Evolutionary conservation across 2,113 vertebrate genomes (phyloP), one percentile per base, ranked within the genome.

Genomic region (Rhombomys opimus): DNA sequence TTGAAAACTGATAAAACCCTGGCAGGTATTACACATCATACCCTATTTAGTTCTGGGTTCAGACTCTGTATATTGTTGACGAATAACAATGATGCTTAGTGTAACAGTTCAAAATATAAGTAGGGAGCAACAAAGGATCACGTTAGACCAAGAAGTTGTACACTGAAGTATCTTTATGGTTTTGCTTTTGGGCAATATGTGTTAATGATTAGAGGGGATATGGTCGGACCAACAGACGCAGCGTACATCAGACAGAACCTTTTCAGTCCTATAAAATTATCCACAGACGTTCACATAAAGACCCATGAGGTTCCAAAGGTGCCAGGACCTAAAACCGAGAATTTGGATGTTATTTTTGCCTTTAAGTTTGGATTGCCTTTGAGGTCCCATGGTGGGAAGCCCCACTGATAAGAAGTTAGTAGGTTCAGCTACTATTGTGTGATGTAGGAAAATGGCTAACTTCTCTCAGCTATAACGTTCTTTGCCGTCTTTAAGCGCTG

Each of bases 331-430:
- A 91, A 52, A 93, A 93, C 70, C 41, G 70, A 92, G 68, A 67
- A 68, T 59, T 90, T 82, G 46, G 57, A 93, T 10, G 35, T 95
- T 38, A 23, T 89, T n/a, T 46, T 87, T 90, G 77, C 63, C 38
- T 94, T 93, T 93, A 75, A 82, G 86, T 95, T 93, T 85, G 59
- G 5, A 89, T 95, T 95, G 92, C 41, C 67, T 84, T 77, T 88
- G 46, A 70, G 35, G 7, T 87, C 59, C 35, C 41, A 13, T 80
- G 61, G 10, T 59, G 30, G 54, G 54, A 72, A 30, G 20, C 72
- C 30, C 46, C 89, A 25, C 15, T 50, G 50, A 65, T 8, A 92
- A 80, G 46, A 17, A 89, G 84, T 91, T 61, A 87, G 67, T 63
- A 61, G 61, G 61, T 46, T 30, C 76, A 88, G 87, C 32, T 82